Evolutionary conservation across 2,888 invertebrate species (phyloP).

Genomic region (Minunthozetes semirufus): DNA sequence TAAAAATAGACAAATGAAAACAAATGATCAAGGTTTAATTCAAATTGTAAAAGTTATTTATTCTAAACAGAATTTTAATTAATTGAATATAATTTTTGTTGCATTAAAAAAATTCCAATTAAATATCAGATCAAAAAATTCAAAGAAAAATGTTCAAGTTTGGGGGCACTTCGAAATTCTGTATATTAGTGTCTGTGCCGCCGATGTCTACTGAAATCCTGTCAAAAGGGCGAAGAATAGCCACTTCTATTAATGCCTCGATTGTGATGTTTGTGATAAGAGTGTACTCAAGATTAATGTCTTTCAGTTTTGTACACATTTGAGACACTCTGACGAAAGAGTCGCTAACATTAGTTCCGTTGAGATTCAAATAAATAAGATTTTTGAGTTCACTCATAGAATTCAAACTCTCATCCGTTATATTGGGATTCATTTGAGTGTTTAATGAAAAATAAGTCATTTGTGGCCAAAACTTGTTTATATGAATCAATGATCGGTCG

Average conservation of each 20-base stretch:
- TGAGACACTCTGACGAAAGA: background rate
- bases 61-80: too few species aligned
- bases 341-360: constrained; percentile 6
- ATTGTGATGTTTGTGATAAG: background rate
- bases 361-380: background rate
- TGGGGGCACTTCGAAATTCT: background rate
- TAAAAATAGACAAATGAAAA: too few species aligned
- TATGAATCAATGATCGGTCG: background rate
- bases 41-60: too few species aligned
- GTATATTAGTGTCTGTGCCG: background rate
- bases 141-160: background rate
- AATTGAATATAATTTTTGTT: too few species aligned
- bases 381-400: background rate
- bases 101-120: too few species aligned
- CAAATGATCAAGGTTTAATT: too few species aligned
- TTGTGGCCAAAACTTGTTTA: constrained; percentile 3
- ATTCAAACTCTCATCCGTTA: background rate
- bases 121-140: background rate
- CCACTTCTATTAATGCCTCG: background rate
- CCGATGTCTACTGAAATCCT: background rate
- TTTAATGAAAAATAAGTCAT: background rate
- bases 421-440: background rate
- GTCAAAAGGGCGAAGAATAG: background rate
- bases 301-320: background rate
- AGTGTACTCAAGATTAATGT: constrained; percentile 6